Evolutionary conservation across 1,140 invertebrate species (phyloP), one percentile per base, ranked within the genome.

Genomic region (Lepidurus packardi): DNA sequence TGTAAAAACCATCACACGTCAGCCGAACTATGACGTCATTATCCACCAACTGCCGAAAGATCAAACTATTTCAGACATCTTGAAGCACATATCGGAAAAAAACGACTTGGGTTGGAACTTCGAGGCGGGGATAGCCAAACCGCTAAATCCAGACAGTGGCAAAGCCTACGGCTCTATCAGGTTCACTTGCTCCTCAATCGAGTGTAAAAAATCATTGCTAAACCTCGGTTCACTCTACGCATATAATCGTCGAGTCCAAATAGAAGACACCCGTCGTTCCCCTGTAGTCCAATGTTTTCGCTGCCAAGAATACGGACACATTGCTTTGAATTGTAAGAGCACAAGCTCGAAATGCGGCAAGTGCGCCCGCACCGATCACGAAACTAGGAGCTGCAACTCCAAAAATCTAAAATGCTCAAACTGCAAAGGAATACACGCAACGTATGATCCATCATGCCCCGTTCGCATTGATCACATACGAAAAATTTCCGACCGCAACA

Each of bases 261-360:
- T 76, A 43, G 75, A 41, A 21, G 75, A 76, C 34, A 43, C 6
- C 75, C 42, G 24, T 21, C 24, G 44, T 21, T n/a, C 21, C 41
- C n/a, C 5, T 43, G 75, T 76, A 24, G 5, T 41, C 11, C 75
- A 76, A 44, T 76, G 75, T 44, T 76, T 41, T 7, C 24, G 44
- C 10, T 76, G 75, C n/a, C 75, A 76, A 43, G 41, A 76, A 43
- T 76, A 43, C 75, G 75, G 75, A 34, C 75, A 76, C 41, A 76
- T 44, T 1, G 75, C 75, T 11, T 5, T 76, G 41, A 42, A 76
- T 7, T 76, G 75, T 41, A 25, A 24, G n/a, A 21, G 44, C 42
- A 34, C 75, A 25, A 41, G 21, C 44, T 21, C 75, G 44, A 42
- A 24, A 24, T 76, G 75, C 75, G 75, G 24, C 44, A 76, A 76